phyloP scores from a whole-genome alignment of 2,888 invertebrate genomes.

The Frankliniella fusca region DNA sequence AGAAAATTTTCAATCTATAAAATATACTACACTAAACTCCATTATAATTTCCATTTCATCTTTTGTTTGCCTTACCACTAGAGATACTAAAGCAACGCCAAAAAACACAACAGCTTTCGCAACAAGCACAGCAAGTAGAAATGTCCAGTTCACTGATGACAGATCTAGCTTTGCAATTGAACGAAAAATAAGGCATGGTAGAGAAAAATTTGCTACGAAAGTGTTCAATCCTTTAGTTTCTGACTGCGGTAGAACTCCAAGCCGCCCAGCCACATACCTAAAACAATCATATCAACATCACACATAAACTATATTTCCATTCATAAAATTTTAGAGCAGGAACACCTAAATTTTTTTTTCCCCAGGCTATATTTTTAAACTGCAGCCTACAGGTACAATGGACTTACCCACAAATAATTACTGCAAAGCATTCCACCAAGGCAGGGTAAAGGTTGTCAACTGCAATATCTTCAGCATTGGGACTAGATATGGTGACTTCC shows the following conservation, averaged over 20 bases:
- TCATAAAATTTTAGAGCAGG: background rate
- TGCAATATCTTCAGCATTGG: background rate
- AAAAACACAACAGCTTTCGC: constrained; percentile 84
- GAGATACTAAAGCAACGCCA: constrained; percentile 68
- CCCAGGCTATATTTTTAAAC: constrained; percentile 32
- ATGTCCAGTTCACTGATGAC: constrained; percentile 82
- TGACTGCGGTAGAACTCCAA: constrained; percentile 72
- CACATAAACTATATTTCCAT: constrained; percentile 29
- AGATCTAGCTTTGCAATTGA: constrained; percentile 82
- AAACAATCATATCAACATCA: constrained; percentile 39
- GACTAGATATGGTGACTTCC: background rate
- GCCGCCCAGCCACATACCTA: constrained; percentile 80
- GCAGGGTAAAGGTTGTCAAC: constrained; percentile 82
- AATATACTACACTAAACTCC: background rate
- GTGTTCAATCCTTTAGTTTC: constrained; percentile 87
- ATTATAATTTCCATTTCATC: background rate
- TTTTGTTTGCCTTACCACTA: constrained; percentile 49
- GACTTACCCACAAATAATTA: constrained; percentile 85
- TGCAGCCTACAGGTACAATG: constrained; percentile 13
- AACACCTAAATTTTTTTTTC: background rate
- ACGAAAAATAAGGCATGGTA: constrained; percentile 87
- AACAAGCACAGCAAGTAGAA: constrained; percentile 76
- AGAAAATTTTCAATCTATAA: constrained; percentile 43
- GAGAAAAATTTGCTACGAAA: constrained; percentile 88
- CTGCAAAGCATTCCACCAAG: constrained; percentile 84